Evolutionary conservation across 2,888 invertebrate genomes (phyloP).

Genomic region (Suillia variegata): DNA sequence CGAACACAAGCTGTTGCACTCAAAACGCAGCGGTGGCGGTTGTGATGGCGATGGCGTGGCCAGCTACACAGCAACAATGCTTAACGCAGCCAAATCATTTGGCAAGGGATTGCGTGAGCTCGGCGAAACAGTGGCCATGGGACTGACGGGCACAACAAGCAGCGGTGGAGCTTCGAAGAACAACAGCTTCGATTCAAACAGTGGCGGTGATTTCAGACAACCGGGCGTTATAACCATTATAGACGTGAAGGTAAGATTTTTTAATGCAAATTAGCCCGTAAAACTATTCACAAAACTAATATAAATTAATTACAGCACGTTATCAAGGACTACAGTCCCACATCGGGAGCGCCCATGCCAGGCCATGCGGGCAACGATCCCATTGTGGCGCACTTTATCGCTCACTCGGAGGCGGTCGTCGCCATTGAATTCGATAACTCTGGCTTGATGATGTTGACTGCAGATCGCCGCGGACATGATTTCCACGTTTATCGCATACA

Average conservation of each 20-base stretch:
- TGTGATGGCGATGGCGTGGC: constrained; percentile 85
- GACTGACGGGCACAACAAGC: constrained; percentile 73
- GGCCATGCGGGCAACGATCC: constrained; percentile 67
- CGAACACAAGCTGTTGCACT: constrained; percentile 80
- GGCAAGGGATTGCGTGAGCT: constrained; percentile 88
- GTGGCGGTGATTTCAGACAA: constrained; percentile 69
- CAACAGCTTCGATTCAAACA: constrained; percentile 62
- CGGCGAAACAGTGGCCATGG: constrained; percentile 90
- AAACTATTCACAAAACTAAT: no score
- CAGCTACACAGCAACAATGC: constrained; percentile 89
- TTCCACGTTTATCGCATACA: constrained; percentile 95
- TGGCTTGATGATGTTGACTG: constrained; percentile 87
- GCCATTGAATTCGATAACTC: constrained; percentile 90
- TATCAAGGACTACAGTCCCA: constrained; percentile 58
- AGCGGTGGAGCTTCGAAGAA: constrained; percentile 59
- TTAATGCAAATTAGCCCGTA: neutral
- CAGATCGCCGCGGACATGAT: constrained; percentile 90
- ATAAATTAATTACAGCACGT: constrained; percentile 47
- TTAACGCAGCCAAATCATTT: constrained; percentile 92
- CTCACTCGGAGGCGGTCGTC: constrained; percentile 87
- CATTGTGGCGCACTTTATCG: constrained; percentile 84
- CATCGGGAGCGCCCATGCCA: constrained; percentile 52
- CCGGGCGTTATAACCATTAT: constrained; percentile 89
- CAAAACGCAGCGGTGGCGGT: constrained; percentile 81
- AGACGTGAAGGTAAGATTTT: constrained; percentile 82